Percentiles rank a stretch among this genome's conserved stretches.
Conservation (phyloP, 2,888 invertebrate species). For the Machimus rusticus region DNA sequence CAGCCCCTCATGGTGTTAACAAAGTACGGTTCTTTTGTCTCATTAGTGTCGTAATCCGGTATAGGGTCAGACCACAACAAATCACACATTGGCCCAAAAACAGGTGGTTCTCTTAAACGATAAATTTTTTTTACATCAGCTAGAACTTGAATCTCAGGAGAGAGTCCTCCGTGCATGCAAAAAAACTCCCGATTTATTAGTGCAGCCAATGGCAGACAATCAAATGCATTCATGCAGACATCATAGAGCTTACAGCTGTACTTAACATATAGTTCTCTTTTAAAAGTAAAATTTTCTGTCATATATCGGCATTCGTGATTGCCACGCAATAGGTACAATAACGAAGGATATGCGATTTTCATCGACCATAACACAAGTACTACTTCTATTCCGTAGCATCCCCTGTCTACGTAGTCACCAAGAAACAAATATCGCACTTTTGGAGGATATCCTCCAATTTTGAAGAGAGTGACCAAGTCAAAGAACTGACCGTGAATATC, state of each 20-base stretch:
- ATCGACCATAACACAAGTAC: constrained; percentile 98
- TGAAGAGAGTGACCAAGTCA: constrained; percentile 98
- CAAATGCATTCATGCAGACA: constrained; percentile 98
- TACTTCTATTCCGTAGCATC: constrained; percentile 79
- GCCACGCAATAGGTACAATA: constrained; percentile 95
- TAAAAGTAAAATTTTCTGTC: constrained; percentile 99
- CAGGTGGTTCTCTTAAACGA: constrained; percentile 97
- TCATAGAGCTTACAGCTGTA: constrained; percentile 98
- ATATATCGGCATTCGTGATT: constrained; percentile 99
- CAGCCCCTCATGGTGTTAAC: not conserved
- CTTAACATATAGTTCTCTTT: constrained; percentile 96
- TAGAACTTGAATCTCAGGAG: constrained; percentile 95
- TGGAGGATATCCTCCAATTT: constrained; percentile 95
- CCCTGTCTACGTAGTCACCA: constrained; percentile 97
- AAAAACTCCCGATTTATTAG: constrained; percentile 99
- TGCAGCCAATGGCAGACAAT: constrained; percentile 95
- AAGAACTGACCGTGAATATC: constrained; percentile 99
- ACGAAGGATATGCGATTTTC: constrained; percentile 94
- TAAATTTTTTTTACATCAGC: constrained; percentile 96
- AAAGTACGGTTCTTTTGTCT: not conserved
- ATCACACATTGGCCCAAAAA: constrained; percentile 97
- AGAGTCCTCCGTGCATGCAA: constrained; percentile 96
- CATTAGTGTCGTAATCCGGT: constrained; percentile 94
- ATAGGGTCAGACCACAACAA: constrained; percentile 97
- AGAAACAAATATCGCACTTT: constrained; percentile 98